Evolutionary conservation across 2,888 invertebrate species (phyloP).

Genomic region (Cylindroiulus punctatus): DNA sequence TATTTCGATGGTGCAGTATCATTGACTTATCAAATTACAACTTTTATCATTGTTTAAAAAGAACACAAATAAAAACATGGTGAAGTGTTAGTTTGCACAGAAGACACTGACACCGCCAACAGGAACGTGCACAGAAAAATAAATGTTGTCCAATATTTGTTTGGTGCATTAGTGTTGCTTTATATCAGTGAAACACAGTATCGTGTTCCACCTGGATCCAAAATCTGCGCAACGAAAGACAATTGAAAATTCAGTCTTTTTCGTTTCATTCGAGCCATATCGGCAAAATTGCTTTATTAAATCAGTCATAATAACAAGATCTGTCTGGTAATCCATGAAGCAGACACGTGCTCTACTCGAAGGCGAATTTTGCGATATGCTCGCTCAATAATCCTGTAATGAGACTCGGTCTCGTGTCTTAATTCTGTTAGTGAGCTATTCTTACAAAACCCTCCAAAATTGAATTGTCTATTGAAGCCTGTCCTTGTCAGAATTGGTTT

Average conservation of each 20-base stretch:
- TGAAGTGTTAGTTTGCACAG: no score
- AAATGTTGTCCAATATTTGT: background rate
- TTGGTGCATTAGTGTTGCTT: background rate
- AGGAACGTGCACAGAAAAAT: background rate
- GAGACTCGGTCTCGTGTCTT: slow-evolving; percentile 25
- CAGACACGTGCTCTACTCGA: background rate
- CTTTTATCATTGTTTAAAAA: no score
- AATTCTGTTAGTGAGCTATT: slow-evolving; percentile 25
- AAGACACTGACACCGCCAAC: no score
- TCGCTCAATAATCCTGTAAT: slow-evolving; percentile 2
- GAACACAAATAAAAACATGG: no score
- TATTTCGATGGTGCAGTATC: no score
- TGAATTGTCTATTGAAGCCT: slow-evolving; percentile 26
- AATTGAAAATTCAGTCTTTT: background rate
- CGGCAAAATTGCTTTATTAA: slow-evolving; percentile 22
- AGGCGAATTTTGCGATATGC: background rate
- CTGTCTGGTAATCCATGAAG: background rate
- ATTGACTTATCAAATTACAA: no score
- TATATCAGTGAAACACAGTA: no score
- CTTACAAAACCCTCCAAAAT: slow-evolving; percentile 32
- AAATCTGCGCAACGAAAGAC: background rate
- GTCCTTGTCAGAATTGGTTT: slow-evolving; percentile 11
- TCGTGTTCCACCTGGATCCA: background rate
- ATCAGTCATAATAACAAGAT: slow-evolving; percentile 14
- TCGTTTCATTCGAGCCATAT: background rate